Conservation (phyloP, 2,113 vertebrate genomes). For the Aplodontia rufa region DNA sequence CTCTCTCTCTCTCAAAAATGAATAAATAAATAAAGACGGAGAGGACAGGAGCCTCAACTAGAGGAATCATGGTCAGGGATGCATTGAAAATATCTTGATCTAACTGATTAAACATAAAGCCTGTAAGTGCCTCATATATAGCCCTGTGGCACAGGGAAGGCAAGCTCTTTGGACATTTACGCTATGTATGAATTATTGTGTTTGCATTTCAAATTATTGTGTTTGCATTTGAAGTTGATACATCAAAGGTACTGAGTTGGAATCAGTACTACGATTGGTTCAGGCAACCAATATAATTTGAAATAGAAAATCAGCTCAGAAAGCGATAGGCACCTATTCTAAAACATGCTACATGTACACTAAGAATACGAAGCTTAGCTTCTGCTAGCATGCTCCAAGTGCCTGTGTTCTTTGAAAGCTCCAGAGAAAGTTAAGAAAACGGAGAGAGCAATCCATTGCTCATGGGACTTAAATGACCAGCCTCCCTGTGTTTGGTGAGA, state of each 20-base stretch:
- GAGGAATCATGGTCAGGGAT: not conserved
- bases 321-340: not conserved
- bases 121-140: not conserved
- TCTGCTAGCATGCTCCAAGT: not conserved
- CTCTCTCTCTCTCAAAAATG: too few species aligned
- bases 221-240: not conserved
- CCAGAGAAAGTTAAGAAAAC: not conserved
- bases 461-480: not conserved
- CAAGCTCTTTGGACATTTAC: not conserved
- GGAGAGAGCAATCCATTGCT: not conserved
- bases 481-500: not conserved
- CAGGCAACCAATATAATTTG: not conserved
- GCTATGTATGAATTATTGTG: not conserved
- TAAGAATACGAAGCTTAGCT: not conserved
- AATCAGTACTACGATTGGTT: not conserved
- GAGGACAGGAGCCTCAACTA: not conserved
- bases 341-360: not conserved
- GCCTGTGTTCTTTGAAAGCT: not conserved
- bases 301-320: not conserved
- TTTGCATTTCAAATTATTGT: not conserved
- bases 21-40: not conserved
- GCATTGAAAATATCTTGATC: not conserved
- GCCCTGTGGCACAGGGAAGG: not conserved
- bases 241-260: not conserved
- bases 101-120: not conserved